Base-by-base conservation (phyloP, 2,113 vertebrate species). In the Pseudopodoces humilis region DNA sequence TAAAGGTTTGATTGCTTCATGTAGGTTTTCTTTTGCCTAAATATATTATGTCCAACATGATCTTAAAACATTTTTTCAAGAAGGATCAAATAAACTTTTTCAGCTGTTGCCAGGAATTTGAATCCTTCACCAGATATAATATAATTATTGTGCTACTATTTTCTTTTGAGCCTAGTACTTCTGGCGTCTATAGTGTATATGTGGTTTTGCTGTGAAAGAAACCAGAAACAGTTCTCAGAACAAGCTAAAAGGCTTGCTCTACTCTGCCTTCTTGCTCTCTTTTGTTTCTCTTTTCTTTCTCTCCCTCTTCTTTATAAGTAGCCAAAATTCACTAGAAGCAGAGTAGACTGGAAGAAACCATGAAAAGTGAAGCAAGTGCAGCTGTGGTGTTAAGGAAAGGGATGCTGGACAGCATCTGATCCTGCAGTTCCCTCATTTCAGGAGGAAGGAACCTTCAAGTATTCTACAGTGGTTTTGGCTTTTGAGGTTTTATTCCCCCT, bases 201-300 rank as follows among this genome's bases (percentile, higher is more conserved):
- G 9, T 12, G 1, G 1, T 63, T 55, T 64, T 14, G 4, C 37
- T 49, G 28, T 1, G 1, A n/a, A 20, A 44, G 7, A 10, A 71
- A 50, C 10, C 9, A 37, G 37, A 62, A 83, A 8, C 5, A 50
- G 9, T 77, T 81, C 79, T 64, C 59, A 84, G 53, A 84, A 43
- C 2, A 64, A 84, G 33, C 22, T 18, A 10, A 49, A 49, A 46
- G 41, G 19, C 4, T 41, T 67, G 6, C 8, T 79, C 20, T 63
- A 5, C 13, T 16, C 24, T 58, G 27, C 15, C 19, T 58, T 76
- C 1, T 71, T 7, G 41, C 22, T 4, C 9, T 50, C 65, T 71
- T 46, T 70, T 0, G 0, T 17, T 21, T 9, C 13, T 76, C 6
- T 70, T 65, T 20, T 72, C 10, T 67, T 83, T 33, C 15, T 65